Evolutionary conservation across 2,797 vertebrate genomes (phyloP).

Genomic region (Hipposideros larvatus): DNA sequence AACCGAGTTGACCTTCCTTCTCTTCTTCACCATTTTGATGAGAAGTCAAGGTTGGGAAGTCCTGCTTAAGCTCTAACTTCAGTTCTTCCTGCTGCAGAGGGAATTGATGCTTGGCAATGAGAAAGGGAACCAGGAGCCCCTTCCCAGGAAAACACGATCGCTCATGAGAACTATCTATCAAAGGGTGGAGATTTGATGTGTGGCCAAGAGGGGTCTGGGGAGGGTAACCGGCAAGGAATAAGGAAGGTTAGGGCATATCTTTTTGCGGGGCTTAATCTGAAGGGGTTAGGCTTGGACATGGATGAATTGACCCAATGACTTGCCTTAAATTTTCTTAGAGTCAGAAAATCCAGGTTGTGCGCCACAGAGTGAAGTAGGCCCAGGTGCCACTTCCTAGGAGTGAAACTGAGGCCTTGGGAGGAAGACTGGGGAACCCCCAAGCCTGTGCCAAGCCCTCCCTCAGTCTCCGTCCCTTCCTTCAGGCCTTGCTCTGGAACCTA

Average conservation of each 20-base stretch:
- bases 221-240: background rate
- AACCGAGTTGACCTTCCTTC: background rate
- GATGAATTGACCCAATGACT: background rate
- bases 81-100: conserved; percentile 23
- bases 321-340: background rate
- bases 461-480: background rate
- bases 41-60: conserved; percentile 41
- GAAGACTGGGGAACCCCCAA: background rate
- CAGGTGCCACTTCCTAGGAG: background rate
- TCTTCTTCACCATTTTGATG: conserved; percentile 38
- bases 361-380: background rate
- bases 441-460: background rate
- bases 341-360: conserved; percentile 1
- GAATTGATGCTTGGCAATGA: background rate
- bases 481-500: background rate
- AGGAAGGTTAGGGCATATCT: background rate
- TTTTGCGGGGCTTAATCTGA: background rate
- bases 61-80: background rate
- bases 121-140: background rate
- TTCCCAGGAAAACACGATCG: background rate
- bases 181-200: background rate
- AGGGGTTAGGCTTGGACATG: background rate
- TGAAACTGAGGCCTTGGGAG: conserved; percentile 8
- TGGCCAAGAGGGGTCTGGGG: background rate
- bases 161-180: background rate